phyloP scores from a whole-genome alignment of 1,140 invertebrate genomes.

The Diachasmimorpha longicaudata region DNA sequence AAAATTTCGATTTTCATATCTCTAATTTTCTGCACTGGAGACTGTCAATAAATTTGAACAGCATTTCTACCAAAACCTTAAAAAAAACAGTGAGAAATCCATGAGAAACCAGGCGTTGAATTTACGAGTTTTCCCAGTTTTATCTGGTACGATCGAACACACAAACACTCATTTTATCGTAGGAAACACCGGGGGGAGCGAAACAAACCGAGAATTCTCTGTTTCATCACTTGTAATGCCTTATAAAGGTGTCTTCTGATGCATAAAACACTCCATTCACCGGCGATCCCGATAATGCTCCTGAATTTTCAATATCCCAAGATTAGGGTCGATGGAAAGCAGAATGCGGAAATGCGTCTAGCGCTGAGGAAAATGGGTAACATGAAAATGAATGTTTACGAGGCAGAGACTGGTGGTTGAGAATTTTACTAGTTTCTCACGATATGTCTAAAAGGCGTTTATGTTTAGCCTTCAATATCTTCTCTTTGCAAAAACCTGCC shows the following conservation, averaged over 20 bases:
- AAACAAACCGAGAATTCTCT: not conserved
- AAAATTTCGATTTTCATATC: no score
- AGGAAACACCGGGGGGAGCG: no score
- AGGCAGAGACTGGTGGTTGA: not conserved
- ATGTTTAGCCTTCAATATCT: not conserved
- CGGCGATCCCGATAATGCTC: not conserved
- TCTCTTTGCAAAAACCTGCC: not conserved
- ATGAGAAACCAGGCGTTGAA: no score
- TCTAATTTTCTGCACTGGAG: no score
- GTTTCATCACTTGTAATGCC: not conserved
- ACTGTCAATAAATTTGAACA: no score
- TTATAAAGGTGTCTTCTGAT: not conserved
- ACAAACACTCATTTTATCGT: not conserved
- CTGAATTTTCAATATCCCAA: not conserved
- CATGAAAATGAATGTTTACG: conserved; percentile 8
- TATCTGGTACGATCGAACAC: not conserved
- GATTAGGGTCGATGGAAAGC: not conserved
- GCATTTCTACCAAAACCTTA: no score
- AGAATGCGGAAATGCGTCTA: conserved; percentile 4
- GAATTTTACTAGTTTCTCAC: not conserved
- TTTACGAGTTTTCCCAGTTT: no score
- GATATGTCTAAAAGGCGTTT: not conserved
- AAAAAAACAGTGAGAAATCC: no score
- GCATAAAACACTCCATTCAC: not conserved
- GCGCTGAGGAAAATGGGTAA: not conserved